Evolutionary conservation across 1,140 invertebrate genomes (phyloP).

Genomic region (Pteromalus puparum): DNA sequence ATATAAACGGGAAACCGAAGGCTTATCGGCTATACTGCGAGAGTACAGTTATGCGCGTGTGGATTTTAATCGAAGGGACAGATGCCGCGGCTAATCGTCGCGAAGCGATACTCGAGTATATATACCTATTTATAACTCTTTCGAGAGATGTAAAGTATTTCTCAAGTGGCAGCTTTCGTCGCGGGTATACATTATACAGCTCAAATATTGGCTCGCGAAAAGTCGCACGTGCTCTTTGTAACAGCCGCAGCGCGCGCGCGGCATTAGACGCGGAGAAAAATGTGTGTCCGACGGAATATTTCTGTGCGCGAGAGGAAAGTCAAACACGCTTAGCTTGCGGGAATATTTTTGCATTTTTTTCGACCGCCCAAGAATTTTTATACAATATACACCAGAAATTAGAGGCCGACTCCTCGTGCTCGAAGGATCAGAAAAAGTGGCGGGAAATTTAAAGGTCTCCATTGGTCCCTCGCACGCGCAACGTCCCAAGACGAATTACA

Average conservation of each 20-base stretch:
- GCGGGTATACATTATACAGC: not conserved
- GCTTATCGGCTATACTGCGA: too few relatives aligned
- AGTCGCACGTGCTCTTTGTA: conserved; percentile 53
- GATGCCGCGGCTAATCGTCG: too few relatives aligned
- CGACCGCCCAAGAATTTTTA: too few relatives aligned
- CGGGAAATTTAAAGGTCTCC: conserved; percentile 42
- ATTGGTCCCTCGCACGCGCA: conserved; percentile 19
- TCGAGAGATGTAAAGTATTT: not conserved
- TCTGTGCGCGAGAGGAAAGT: conserved; percentile 43
- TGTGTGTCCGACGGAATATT: not conserved
- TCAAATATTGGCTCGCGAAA: conserved; percentile 51
- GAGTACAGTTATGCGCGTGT: not conserved
- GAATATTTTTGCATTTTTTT: conserved; percentile 22
- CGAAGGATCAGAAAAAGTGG: too few relatives aligned
- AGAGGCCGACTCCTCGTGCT: too few relatives aligned
- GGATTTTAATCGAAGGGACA: not conserved
- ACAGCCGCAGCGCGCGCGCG: conserved; percentile 8
- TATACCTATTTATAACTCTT: not conserved
- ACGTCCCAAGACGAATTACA: conserved; percentile 1
- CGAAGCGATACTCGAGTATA: too few relatives aligned
- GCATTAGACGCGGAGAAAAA: conserved; percentile 10
- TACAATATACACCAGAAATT: too few relatives aligned
- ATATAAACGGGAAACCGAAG: too few relatives aligned
- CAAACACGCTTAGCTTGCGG: conserved; percentile 20
- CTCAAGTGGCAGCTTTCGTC: conserved; percentile 1